These are phyloP conservation scores for Apostichopus parvimensis DNA, from an alignment of 35 echinoderm and acorn worm genomes.

Conservation along the genomic window DNA sequence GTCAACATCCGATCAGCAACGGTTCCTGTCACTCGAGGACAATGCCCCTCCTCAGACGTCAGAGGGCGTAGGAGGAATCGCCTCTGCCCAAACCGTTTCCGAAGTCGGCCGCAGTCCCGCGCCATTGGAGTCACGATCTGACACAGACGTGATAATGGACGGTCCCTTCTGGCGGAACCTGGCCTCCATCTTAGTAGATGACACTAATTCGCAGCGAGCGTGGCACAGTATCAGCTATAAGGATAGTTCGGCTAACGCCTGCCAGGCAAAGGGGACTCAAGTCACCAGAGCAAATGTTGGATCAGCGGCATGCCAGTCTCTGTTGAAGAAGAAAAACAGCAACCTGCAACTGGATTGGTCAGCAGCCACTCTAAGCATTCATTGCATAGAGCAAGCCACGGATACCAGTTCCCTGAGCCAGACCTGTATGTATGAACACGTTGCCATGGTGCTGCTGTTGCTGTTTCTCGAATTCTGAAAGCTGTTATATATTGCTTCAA, in stretches of 20 bases:
- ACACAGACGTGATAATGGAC: background rate
- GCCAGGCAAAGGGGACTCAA: background rate
- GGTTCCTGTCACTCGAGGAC: conserved; percentile 30
- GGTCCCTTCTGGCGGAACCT: conserved; percentile 45
- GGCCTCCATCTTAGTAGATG: conserved; percentile 37
- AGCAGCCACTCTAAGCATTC: conserved; percentile 65
- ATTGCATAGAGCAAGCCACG: conserved; percentile 61
- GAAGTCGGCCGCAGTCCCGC: background rate
- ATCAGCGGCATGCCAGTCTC: background rate
- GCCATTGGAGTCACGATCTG: conserved; percentile 19
- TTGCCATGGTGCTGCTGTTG: background rate
- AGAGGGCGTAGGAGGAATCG: conserved; percentile 8
- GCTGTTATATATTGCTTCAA: background rate
- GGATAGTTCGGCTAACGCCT: background rate
- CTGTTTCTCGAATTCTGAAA: background rate
- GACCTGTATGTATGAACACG: conserved; percentile 70
- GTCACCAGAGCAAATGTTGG: conserved; percentile 33
- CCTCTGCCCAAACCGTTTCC: conserved; percentile 4
- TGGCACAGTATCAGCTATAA: background rate
- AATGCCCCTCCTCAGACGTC: background rate
- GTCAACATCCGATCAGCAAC: conserved; percentile 15
- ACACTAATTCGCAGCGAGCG: conserved; percentile 9
- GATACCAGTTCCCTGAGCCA: background rate
- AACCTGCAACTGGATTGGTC: conserved; percentile 82
- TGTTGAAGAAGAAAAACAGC: conserved; percentile 48